phyloP scores from a whole-genome alignment of 2,888 invertebrate species.

The Noctuana brunneofusca region DNA sequence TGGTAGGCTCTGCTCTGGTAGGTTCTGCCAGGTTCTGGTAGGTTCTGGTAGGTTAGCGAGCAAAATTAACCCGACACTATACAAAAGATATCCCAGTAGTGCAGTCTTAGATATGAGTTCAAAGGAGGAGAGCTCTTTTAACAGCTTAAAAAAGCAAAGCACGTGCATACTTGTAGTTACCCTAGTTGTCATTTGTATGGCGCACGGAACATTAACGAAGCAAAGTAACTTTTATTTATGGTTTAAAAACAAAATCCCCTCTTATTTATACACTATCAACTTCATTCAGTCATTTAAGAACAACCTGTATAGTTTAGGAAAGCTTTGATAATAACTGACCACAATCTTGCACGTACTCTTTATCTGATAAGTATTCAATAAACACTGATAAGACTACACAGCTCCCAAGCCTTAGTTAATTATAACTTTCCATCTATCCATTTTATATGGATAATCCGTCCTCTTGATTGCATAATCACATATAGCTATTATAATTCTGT shows the following conservation, averaged over 20 bases:
- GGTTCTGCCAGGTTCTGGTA: no score
- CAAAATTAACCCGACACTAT: no score
- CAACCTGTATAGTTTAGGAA: constrained; percentile 43
- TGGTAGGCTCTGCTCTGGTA: no score
- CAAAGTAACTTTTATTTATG: no score
- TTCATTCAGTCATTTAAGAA: background rate
- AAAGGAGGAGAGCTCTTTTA: no score
- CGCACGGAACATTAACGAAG: no score
- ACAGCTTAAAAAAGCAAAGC: no score
- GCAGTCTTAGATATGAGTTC: no score
- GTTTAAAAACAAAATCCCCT: background rate
- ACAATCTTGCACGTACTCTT: constrained; percentile 60
- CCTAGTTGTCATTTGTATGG: no score
- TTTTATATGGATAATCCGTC: constrained; percentile 5
- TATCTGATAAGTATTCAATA: constrained; percentile 47
- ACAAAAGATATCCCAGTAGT: no score
- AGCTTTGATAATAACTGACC: constrained; percentile 47
- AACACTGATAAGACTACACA: constrained; percentile 30
- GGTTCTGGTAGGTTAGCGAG: no score
- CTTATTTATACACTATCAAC: background rate
- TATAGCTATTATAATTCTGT: background rate
- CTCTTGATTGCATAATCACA: background rate
- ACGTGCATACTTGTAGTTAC: no score
- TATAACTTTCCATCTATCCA: constrained; percentile 3
- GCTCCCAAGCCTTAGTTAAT: constrained; percentile 15